phyloP scores from a whole-genome alignment of 2,113 vertebrate genomes.

The Gadus chalcogrammus region DNA sequence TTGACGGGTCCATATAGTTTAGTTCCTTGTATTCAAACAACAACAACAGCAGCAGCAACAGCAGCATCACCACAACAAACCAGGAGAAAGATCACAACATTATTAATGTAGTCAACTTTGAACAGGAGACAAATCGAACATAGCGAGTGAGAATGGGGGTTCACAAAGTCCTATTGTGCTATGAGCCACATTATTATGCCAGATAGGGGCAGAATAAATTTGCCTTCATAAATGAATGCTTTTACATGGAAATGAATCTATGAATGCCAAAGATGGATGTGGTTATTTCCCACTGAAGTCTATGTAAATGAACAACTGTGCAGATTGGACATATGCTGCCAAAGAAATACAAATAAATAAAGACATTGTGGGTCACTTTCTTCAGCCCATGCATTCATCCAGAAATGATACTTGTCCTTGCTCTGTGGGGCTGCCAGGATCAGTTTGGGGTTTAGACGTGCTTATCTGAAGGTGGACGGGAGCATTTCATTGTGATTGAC shows the following conservation, averaged over 20 bases:
- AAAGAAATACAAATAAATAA: conserved; percentile 54
- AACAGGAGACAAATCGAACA: conserved; percentile 23
- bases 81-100: no score
- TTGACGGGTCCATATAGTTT: conserved; percentile 64
- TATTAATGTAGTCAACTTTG: background rate
- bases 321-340: conserved; percentile 64
- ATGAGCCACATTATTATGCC: conserved; percentile 56
- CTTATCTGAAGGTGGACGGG: conserved; percentile 35
- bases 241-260: conserved; percentile 71
- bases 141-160: conserved; percentile 34
- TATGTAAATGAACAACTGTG: conserved; percentile 68
- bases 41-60: conserved; percentile 1
- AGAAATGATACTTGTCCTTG: conserved; percentile 43
- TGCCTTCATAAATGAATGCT: conserved; percentile 68
- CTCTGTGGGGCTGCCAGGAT: conserved; percentile 22
- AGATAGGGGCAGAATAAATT: conserved; percentile 67
- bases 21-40: conserved; percentile 36
- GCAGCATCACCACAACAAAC: no score
- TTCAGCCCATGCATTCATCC: conserved; percentile 50
- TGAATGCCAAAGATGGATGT: conserved; percentile 65
- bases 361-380: conserved; percentile 64
- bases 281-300: conserved; percentile 66
- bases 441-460: conserved; percentile 47
- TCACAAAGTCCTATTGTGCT: conserved; percentile 65
- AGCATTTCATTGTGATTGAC: conserved; percentile 61